Conservation (phyloP, 2,888 invertebrate genomes). For the Archips crataeganus region DNA sequence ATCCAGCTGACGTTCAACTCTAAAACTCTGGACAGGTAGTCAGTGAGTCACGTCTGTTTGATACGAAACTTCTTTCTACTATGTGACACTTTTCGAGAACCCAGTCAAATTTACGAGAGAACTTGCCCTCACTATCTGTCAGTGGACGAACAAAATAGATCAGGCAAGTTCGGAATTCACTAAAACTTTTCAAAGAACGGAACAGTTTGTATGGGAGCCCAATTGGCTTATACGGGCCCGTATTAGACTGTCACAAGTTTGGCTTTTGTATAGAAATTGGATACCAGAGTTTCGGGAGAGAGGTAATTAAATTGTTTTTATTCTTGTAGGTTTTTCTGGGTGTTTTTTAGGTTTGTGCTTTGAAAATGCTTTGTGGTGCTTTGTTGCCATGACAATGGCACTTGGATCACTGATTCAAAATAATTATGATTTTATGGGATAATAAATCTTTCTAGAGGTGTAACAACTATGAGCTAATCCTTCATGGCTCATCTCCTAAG, state of each 20-base stretch:
- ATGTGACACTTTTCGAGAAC: constrained; percentile 36
- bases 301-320: constrained; percentile 30
- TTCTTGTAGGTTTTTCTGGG: neutral
- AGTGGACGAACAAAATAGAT: constrained; percentile 41
- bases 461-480: too few relatives aligned
- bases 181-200: constrained; percentile 40
- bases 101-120: constrained; percentile 38
- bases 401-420: too few relatives aligned
- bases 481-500: too few relatives aligned
- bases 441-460: too few relatives aligned
- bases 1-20: constrained; percentile 19
- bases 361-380: too few relatives aligned
- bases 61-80: constrained; percentile 39
- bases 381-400: too few relatives aligned
- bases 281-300: constrained; percentile 21
- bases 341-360: neutral
- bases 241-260: constrained; percentile 36
- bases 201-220: constrained; percentile 35
- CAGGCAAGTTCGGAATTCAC: constrained; percentile 40
- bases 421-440: too few relatives aligned
- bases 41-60: constrained; percentile 21
- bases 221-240: constrained; percentile 37
- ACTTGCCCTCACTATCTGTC: constrained; percentile 39
- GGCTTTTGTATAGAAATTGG: constrained; percentile 32
- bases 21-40: constrained; percentile 23